Percentiles rank a stretch among this genome's conserved stretches.
Conservation (phyloP, 1,140 invertebrate species). For the Penaeus vannamei region DNA sequence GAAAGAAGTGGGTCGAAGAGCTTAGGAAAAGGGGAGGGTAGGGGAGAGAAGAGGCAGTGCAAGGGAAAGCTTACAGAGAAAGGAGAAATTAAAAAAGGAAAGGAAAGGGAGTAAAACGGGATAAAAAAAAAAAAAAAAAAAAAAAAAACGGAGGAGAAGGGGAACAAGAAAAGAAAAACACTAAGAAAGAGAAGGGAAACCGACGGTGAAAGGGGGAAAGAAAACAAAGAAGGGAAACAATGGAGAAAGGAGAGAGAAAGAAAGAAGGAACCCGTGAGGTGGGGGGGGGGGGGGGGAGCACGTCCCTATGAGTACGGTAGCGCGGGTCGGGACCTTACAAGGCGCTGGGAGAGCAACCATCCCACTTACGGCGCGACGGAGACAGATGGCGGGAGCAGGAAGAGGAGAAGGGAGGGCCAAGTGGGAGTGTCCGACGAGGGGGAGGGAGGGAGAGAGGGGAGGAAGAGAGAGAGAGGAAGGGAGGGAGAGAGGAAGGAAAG, state of each 20-base stretch:
- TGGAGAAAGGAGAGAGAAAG: not conserved
- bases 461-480: too few species aligned
- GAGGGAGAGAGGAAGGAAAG: not conserved
- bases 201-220: not conserved
- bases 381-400: not conserved
- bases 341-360: too few species aligned
- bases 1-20: not conserved
- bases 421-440: not conserved
- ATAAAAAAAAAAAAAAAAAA: not conserved
- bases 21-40: not conserved
- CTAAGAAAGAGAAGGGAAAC: too few species aligned
- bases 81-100: not conserved
- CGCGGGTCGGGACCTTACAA: too few species aligned
- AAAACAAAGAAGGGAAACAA: slow-evolving; percentile 8
- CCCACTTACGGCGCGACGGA: not conserved
- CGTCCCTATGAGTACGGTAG: too few species aligned
- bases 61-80: not conserved
- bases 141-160: too few species aligned
- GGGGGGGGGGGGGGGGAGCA: too few species aligned
- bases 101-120: too few species aligned
- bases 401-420: not conserved
- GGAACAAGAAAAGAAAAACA: too few species aligned
- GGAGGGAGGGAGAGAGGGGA: not conserved
- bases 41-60: not conserved
- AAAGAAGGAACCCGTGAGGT: too few species aligned